Conservation (phyloP, 2,113 vertebrate genomes). For the Dipodomys merriami region DNA sequence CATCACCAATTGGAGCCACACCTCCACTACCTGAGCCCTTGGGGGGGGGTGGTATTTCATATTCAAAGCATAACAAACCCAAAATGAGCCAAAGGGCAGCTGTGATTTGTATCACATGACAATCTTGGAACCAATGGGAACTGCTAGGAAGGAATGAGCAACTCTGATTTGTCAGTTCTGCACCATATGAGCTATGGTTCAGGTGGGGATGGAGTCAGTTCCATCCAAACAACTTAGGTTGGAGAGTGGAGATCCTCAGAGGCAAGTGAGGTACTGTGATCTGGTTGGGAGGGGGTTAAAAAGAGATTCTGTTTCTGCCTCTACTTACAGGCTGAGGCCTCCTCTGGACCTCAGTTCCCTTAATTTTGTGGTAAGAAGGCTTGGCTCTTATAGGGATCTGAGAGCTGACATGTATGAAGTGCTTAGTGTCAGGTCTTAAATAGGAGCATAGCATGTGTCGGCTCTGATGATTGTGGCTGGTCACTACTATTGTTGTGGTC, state of each 20-base stretch:
- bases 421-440: background rate
- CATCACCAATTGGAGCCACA: background rate
- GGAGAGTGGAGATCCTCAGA: background rate
- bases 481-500: background rate
- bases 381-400: rapidly evolving
- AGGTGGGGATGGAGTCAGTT: too few species aligned
- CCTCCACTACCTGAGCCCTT: background rate
- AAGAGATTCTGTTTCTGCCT: background rate
- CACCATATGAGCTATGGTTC: background rate
- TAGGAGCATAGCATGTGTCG: background rate
- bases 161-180: background rate
- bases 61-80: background rate
- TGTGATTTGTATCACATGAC: background rate
- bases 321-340: background rate
- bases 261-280: background rate
- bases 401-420: background rate
- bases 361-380: background rate
- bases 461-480: background rate
- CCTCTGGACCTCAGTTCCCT: background rate
- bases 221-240: too few species aligned
- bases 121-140: background rate
- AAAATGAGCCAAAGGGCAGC: background rate
- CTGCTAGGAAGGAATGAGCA: background rate
- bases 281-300: background rate
- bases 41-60: too few species aligned